Percentiles rank a stretch among this genome's conserved stretches.
These are phyloP conservation scores for Oligia fasciuncula DNA, from an alignment of 2,888 invertebrate genomes.

Conservation along the genomic window DNA sequence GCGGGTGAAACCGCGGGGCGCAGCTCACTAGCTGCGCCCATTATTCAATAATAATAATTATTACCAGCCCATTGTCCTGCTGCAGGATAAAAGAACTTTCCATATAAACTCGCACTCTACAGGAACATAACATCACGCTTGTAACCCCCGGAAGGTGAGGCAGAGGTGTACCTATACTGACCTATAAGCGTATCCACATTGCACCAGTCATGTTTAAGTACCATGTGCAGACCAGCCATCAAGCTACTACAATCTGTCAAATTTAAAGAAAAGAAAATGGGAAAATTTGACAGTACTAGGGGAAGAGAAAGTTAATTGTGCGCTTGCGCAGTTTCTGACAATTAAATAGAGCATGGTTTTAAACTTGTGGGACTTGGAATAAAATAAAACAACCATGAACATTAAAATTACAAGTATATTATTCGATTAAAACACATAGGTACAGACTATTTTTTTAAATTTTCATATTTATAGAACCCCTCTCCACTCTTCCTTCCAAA, in stretches of 20 bases:
- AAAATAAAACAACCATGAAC: conserved; percentile 20
- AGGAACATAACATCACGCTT: neutral
- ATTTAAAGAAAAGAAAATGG: no score
- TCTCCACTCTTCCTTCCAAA: conserved; percentile 94
- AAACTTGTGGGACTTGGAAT: neutral
- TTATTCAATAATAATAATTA: neutral
- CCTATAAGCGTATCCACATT: neutral
- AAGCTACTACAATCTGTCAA: no score
- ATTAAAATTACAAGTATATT: conserved; percentile 2
- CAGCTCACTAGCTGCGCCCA: no score
- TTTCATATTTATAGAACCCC: conserved; percentile 93
- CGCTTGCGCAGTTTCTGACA: neutral
- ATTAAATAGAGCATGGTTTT: neutral
- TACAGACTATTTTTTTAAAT: conserved; percentile 32
- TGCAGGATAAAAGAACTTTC: neutral
- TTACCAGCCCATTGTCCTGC: neutral
- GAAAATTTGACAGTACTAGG: neutral
- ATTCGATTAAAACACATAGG: neutral
- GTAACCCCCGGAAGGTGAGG: neutral
- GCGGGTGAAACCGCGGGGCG: no score
- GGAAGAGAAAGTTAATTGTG: neutral
- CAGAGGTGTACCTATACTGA: neutral
- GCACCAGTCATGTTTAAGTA: neutral
- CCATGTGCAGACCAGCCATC: no score
- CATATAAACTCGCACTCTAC: neutral